Conservation (phyloP, 2,888 invertebrate genomes). For the Tiliacea aurago region DNA sequence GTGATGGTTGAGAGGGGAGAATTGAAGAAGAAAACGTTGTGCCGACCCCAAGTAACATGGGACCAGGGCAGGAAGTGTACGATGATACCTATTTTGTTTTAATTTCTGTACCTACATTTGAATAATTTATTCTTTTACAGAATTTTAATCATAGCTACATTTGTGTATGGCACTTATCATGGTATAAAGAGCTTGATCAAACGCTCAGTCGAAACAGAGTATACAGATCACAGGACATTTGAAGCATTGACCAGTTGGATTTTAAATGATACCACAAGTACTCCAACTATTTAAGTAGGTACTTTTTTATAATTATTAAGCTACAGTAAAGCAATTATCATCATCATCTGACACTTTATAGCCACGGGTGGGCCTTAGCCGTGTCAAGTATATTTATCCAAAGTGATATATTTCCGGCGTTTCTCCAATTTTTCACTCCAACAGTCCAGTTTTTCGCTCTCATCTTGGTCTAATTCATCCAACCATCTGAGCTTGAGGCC, state of each 20-base stretch:
- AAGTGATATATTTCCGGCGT: neutral
- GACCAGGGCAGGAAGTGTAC: too few species aligned
- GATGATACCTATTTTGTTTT: neutral
- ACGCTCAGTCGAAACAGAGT: slow-evolving; percentile 20
- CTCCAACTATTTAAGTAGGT: neutral
- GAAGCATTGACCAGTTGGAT: slow-evolving; percentile 20
- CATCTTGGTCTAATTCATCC: too few species aligned
- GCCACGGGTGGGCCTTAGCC: neutral
- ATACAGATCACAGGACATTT: neutral
- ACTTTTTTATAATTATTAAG: slow-evolving; percentile 1
- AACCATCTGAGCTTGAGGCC: neutral
- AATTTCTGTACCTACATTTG: neutral
- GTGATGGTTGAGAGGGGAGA: too few species aligned
- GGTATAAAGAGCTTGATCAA: slow-evolving; percentile 10
- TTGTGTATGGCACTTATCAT: slow-evolving; percentile 4
- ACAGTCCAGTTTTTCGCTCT: neutral
- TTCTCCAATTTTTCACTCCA: neutral
- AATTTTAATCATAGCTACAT: neutral
- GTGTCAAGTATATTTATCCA: neutral
- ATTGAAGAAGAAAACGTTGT: too few species aligned
- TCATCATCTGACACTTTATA: too few species aligned
- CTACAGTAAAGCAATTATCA: too few species aligned
- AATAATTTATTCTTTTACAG: neutral
- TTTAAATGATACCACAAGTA: slow-evolving; percentile 12
- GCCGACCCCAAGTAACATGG: too few species aligned